Evolutionary conservation across 2,113 vertebrate species (phyloP), one percentile per base, ranked within the genome.

Genomic region (Epinephelus cyanopodus): DNA sequence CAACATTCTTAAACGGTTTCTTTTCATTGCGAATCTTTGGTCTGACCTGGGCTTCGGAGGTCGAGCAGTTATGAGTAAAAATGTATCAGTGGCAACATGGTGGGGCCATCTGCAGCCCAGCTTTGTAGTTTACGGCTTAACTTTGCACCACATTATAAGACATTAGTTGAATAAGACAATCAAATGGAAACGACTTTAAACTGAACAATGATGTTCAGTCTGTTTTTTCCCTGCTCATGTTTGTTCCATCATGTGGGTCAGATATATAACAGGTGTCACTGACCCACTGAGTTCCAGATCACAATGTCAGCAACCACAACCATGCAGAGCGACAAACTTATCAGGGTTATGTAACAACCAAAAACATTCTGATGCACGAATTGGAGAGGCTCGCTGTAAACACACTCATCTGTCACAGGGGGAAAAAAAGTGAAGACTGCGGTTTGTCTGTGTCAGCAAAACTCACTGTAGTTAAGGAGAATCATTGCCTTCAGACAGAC

Each of bases 401-500:
- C 47, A 0, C 23, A 52, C 21, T 71, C 45, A 1, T 23, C 54
- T 1, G 15, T n/a, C 42, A 17, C n/a, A 37, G 33, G 4, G 4
- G 27, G 29, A 18, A 29, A 15, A n/a, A 0, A 60, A 61, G 23
- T 19, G 17, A 33, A 45, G 3, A 21, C 33, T 33, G 67, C 13
- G 11, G 17, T 53, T 29, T 15, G n/a, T 42, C 52, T 19, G 56
- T 5, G 4, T 66, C 53, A n/a, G 27, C 19, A 1, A 29, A 88
- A 97, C 98, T 97, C 93, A 99, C 98, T 98, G 90, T 98, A 98
- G 95, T 99, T 99, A 92, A 99, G 97, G 27, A 99, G 98, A 82
- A 99, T 97, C 96, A 99, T 97, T 92, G 97, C 97, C 94, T 99
- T 99, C 89, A 99, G 97, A 81, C 98, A 99, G 56, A 99, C 96